Base-by-base conservation (phyloP, 2,888 invertebrate species). In the Axea sp. region DNA sequence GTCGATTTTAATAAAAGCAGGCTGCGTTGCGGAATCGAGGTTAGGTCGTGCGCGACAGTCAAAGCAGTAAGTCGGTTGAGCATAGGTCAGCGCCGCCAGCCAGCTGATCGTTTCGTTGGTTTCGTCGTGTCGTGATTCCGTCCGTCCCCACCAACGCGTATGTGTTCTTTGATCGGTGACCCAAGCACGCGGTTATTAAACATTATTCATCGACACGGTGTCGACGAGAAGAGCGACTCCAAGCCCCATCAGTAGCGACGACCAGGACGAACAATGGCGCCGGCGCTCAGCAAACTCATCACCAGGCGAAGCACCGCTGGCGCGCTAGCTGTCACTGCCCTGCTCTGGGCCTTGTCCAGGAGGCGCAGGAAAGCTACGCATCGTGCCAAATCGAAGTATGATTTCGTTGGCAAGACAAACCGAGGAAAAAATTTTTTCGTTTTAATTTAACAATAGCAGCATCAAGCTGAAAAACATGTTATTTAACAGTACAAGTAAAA, bases 241-340 rank as follows among this genome's bases (percentile, higher is more conserved):
- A 33, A 41, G 19, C 31, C 11, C 14, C 30, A 28, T 22, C 28
- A 53, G 31, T 30, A 37, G 15, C 11, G 7, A 33, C 7, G n/a
- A 28, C 15, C 14, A 35, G 41, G 22, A 28, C 22, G 14, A 55
- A 39, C 24, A 57, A 94, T 94, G 94, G 94, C 94, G 80, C 94
- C 93, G 79, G 91, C 90, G 85, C 90, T 93, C 76, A 95, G 95
- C 88, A 95, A 93, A 91, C 89, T 93, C 82, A 90, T 92, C 76
- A 91, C 92, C 79, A 91, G 91, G 87, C 92, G 91, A 85, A 91
- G 92, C 86, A 90, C 91, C 80, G 89, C 93, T 75, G 92, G 92
- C 73, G 89, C 92, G 65, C 91, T 92, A 78, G 92, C 93, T 64
- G 89, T 92, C 28, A 77, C 82, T n/a, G 64, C 77, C 3, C 62